These are phyloP conservation scores for Coreoperca whiteheadi DNA, from an alignment of 2,113 vertebrate genomes.

Conservation along the genomic window DNA sequence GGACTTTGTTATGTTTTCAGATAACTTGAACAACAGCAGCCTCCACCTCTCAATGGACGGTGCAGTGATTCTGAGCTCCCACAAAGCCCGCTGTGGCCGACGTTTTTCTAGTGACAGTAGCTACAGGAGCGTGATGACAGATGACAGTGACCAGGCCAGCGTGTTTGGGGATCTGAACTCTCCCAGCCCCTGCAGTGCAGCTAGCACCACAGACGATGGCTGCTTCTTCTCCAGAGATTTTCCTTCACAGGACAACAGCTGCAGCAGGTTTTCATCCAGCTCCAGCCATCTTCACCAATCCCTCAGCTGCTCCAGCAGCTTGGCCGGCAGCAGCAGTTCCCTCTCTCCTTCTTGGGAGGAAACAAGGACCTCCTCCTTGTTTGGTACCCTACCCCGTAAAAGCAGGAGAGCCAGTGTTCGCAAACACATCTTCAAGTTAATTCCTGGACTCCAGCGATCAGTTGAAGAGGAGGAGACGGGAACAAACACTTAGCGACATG, in stretches of 20 bases:
- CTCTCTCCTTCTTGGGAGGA: constrained; percentile 89
- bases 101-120: constrained; percentile 93
- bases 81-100: constrained; percentile 32
- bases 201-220: constrained; percentile 82
- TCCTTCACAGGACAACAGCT: constrained; percentile 6
- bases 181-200: constrained; percentile 80
- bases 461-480: constrained; percentile 91
- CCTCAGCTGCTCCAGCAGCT: constrained; percentile 83
- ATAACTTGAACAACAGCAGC: constrained; percentile 74
- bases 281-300: constrained; percentile 77
- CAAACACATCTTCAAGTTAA: constrained; percentile 90
- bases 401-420: constrained; percentile 85
- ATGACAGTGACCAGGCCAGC: constrained; percentile 87
- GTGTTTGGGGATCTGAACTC: constrained; percentile 87
- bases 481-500: constrained; percentile 39
- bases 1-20: constrained; percentile 74
- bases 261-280: constrained; percentile 60
- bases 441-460: constrained; percentile 91
- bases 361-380: constrained; percentile 76
- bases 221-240: constrained; percentile 84
- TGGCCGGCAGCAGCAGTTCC: constrained; percentile 85
- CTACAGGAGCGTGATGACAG: constrained; percentile 87
- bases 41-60: constrained; percentile 72
- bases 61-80: constrained; percentile 59
- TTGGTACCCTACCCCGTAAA: constrained; percentile 93